Conservation (phyloP, 64 coral and sea anemone species). For the Pocillopora verrucosa region DNA sequence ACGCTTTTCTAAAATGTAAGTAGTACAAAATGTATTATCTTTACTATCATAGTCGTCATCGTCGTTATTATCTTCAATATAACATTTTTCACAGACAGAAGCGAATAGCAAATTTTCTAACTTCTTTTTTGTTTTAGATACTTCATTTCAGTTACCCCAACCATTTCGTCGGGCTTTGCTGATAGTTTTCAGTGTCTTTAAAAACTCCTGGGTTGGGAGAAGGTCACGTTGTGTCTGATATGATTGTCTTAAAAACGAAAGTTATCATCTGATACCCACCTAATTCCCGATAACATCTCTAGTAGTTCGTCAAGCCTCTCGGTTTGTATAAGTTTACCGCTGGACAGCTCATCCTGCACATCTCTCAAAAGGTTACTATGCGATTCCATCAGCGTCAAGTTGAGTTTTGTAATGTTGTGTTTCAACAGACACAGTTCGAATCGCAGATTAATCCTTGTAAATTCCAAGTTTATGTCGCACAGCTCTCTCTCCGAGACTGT, state of each 20-base stretch:
- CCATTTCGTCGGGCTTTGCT: too few relatives aligned
- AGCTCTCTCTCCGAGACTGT: conserved; percentile 37
- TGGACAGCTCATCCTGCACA: conserved; percentile 16
- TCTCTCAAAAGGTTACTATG: neutral
- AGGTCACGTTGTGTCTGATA: too few relatives aligned
- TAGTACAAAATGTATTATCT: too few relatives aligned
- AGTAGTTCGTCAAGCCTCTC: conserved; percentile 2
- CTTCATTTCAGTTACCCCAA: too few relatives aligned
- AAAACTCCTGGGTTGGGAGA: too few relatives aligned
- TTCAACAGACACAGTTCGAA: conserved; percentile 45
- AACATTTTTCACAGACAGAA: too few relatives aligned
- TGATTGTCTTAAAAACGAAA: neutral
- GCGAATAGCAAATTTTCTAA: too few relatives aligned
- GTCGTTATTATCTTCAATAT: too few relatives aligned
- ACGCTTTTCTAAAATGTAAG: neutral
- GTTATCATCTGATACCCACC: neutral
- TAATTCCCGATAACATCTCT: conserved; percentile 1
- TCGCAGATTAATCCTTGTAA: conserved; percentile 47
- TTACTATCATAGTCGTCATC: too few relatives aligned
- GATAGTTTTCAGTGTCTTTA: too few relatives aligned
- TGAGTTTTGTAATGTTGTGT: neutral
- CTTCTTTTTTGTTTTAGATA: too few relatives aligned
- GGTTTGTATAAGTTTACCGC: conserved; percentile 24
- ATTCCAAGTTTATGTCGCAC: conserved; percentile 47
- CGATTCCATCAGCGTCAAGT: conserved; percentile 17